Conservation (phyloP, 2,113 vertebrate genomes). For the Haemorhous mexicanus region DNA sequence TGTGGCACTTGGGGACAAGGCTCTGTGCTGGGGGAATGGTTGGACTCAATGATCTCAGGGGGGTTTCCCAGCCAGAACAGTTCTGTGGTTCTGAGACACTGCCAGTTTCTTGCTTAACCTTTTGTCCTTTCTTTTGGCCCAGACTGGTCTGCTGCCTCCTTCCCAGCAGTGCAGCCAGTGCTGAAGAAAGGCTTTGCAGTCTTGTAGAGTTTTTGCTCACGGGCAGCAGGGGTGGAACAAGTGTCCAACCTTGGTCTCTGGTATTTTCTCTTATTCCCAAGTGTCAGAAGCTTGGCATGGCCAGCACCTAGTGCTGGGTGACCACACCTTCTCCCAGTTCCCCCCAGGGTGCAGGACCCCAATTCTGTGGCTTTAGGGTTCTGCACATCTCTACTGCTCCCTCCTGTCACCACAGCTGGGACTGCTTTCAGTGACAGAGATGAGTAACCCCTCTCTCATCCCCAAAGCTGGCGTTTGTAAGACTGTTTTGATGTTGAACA, state of each 20-base stretch:
- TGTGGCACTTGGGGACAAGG: background rate
- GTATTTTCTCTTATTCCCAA: background rate
- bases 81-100: background rate
- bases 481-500: background rate
- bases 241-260: background rate
- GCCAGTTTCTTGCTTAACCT: background rate
- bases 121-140: background rate
- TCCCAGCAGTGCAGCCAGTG: background rate
- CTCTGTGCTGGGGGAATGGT: background rate
- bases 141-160: background rate
- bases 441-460: slow-evolving; percentile 3
- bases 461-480: background rate
- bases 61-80: background rate
- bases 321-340: background rate
- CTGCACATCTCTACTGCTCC: background rate
- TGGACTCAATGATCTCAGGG: background rate
- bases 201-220: background rate
- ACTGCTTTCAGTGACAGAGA: background rate
- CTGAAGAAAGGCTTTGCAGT: background rate
- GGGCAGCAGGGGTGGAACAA: background rate
- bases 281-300: background rate
- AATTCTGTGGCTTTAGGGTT: background rate
- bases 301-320: too few relatives aligned
- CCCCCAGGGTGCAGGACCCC: rapidly evolving
- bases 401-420: background rate